Base-by-base conservation (phyloP, 2,113 vertebrate genomes). In the Procapra przewalskii region DNA sequence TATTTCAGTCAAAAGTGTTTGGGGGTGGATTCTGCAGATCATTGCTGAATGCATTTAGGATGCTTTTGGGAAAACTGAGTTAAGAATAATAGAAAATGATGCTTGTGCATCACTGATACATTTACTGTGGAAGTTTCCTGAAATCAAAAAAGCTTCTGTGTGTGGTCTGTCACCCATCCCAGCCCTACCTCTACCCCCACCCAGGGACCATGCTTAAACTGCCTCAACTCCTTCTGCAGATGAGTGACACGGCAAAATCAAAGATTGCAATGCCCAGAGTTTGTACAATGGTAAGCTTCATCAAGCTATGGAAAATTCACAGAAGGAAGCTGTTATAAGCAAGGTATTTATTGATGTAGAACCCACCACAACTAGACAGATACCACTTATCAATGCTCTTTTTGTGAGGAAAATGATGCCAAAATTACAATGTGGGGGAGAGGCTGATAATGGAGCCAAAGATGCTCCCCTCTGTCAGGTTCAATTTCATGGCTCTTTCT, bases 281-380 rank as follows among this genome's bases (percentile, higher is more conserved):
- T 27, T 55, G 8, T 50, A 33, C 23, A 86, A 10, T 95, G 64
- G 87, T 71, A 62, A 94, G 55, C 43, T 88, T 77, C 40, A 25
- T 91, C 82, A 55, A 64, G 83, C 27, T 81, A 3, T 93, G 86
- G 83, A 94, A 96, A 96, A 95, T 88, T 88, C 95, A 93, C 97
- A 95, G 94, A 97, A 98, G 96, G 94, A 97, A 97, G 91, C 67
- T 75, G 89, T 98, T 97, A 96, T 27, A 88, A 96, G 54, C 52
- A 94, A 96, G 71, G 64, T 94, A 89, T 97, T 97, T 97, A 90
- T 92, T 43, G 80, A 95, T 96, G 75, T 94, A 90, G 90, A 90
- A 90, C 81, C 64, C 33, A 80, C 88, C 45, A 79, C 71, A 79
- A 43, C 86, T 64, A 84, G 96, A 96, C 91, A 95, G 94, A 96